A percentile compares a stretch with the other conserved stretches of the same genome.
These are phyloP conservation scores for Mercenaria mercenaria DNA, from an alignment of 1,140 invertebrate species.

Conservation along the genomic window DNA sequence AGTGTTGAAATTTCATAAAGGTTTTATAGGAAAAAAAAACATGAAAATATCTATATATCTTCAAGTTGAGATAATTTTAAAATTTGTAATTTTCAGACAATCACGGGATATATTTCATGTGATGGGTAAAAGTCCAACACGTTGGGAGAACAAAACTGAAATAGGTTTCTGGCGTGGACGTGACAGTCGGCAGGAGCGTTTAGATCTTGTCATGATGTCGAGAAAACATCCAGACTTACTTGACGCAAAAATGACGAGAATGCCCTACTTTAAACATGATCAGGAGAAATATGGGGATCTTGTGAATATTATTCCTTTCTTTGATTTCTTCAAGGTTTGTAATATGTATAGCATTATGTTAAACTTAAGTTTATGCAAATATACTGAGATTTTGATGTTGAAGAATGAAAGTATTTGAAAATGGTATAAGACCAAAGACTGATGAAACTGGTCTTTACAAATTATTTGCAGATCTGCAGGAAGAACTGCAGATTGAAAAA, in stretches of 20 bases:
- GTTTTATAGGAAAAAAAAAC: no score
- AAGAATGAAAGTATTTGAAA: no score
- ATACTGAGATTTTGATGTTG: no score
- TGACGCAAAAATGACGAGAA: conserved; percentile 97
- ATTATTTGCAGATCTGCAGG: no score
- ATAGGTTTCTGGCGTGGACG: conserved; percentile 96
- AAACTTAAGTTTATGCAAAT: no score
- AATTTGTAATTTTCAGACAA: conserved; percentile 89
- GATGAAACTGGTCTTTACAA: no score
- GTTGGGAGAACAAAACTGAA: conserved; percentile 92
- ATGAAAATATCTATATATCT: no score
- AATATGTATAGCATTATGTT: no score
- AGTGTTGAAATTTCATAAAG: no score
- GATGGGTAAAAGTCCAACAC: conserved; percentile 91
- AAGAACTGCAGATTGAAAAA: no score
- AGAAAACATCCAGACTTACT: conserved; percentile 92
- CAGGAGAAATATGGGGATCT: conserved; percentile 93
- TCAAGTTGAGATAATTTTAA: no score
- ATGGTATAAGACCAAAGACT: no score
- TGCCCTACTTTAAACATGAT: conserved; percentile 97
- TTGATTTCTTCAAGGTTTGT: conserved; percentile 97
- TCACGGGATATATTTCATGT: conserved; percentile 96
- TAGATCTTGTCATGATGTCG: conserved; percentile 94
- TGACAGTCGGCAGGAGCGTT: conserved; percentile 92
- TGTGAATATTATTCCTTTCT: conserved; percentile 94